Evolutionary conservation across 2,113 vertebrate species (phyloP).

Genomic region (Rhipidura dahli): DNA sequence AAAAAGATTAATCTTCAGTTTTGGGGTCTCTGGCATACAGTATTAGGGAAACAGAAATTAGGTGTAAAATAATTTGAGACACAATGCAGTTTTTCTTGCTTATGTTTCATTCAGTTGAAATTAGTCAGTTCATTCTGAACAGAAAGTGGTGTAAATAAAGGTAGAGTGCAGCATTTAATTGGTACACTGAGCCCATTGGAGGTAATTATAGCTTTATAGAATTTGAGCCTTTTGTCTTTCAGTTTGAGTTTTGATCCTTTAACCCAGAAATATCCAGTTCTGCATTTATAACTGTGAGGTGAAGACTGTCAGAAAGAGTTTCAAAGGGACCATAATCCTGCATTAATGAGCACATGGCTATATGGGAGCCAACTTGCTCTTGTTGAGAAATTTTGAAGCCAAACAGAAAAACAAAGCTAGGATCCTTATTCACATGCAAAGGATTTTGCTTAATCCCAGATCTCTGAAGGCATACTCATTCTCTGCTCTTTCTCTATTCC

Average conservation of each 20-base stretch:
- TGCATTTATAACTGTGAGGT: slow-evolving; percentile 11
- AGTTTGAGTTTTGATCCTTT: slow-evolving; percentile 30
- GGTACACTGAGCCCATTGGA: slow-evolving; percentile 2
- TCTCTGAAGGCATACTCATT: slow-evolving; percentile 47
- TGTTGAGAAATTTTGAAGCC: slow-evolving; percentile 50
- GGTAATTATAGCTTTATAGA: slow-evolving; percentile 19
- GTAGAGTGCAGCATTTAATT: neutral
- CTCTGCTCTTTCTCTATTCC: neutral
- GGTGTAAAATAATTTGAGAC: neutral
- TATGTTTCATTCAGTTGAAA: neutral
- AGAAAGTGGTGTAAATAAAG: neutral
- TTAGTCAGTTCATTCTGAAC: neutral
- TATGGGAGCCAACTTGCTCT: slow-evolving; percentile 35
- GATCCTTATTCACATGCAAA: slow-evolving; percentile 39
- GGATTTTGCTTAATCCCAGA: slow-evolving; percentile 54
- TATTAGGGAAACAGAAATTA: neutral
- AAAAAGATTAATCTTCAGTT: neutral
- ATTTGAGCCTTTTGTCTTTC: slow-evolving; percentile 33
- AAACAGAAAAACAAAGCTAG: slow-evolving; percentile 53
- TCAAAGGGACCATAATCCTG: slow-evolving; percentile 61
- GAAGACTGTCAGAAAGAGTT: slow-evolving; percentile 48
- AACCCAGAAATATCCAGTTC: slow-evolving; percentile 30
- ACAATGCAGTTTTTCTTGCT: neutral
- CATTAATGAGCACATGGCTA: slow-evolving; percentile 54
- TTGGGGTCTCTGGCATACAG: neutral